phyloP scores from a whole-genome alignment of 2,888 invertebrate species.

The Drosophila histrio region DNA sequence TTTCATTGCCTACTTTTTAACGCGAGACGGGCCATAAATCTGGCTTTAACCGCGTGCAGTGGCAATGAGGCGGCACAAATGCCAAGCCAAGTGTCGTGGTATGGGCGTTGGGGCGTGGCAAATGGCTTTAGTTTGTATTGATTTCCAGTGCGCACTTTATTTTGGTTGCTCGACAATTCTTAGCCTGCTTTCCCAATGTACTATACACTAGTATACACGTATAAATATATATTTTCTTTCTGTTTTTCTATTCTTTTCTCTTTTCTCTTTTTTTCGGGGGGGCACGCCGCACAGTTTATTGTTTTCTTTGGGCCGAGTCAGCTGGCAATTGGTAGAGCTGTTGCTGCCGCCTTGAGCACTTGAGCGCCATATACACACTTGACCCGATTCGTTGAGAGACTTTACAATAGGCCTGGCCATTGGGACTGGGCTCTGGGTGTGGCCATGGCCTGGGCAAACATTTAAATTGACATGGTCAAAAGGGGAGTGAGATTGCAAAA shows the following conservation, averaged over 20 bases:
- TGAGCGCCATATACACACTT: slow-evolving; percentile 71
- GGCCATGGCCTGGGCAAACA: slow-evolving; percentile 37
- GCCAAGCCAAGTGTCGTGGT: slow-evolving; percentile 19
- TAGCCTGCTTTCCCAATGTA: neutral
- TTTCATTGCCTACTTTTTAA: slow-evolving; percentile 60
- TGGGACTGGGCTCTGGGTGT: neutral
- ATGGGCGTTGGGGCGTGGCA: slow-evolving; percentile 49
- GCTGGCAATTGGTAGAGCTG: slow-evolving; percentile 30
- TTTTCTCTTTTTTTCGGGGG: slow-evolving; percentile 18
- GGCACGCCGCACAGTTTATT: slow-evolving; percentile 64
- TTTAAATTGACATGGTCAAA: slow-evolving; percentile 50
- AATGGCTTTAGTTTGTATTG: slow-evolving; percentile 57
- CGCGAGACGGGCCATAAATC: slow-evolving; percentile 4
- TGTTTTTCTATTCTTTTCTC: slow-evolving; percentile 16
- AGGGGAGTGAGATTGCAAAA: neutral
- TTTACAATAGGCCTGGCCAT: slow-evolving; percentile 56
- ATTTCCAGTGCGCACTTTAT: slow-evolving; percentile 46
- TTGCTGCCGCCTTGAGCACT: slow-evolving; percentile 62
- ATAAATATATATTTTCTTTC: slow-evolving; percentile 9
- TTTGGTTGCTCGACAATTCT: slow-evolving; percentile 3
- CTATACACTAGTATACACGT: neutral
- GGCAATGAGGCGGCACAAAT: slow-evolving; percentile 39
- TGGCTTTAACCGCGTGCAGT: slow-evolving; percentile 6
- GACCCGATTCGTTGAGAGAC: slow-evolving; percentile 62
- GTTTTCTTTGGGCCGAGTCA: slow-evolving; percentile 64